These are phyloP conservation scores for Mamestra configurata DNA, from an alignment of 1,140 invertebrate genomes.

Conservation along the genomic window DNA sequence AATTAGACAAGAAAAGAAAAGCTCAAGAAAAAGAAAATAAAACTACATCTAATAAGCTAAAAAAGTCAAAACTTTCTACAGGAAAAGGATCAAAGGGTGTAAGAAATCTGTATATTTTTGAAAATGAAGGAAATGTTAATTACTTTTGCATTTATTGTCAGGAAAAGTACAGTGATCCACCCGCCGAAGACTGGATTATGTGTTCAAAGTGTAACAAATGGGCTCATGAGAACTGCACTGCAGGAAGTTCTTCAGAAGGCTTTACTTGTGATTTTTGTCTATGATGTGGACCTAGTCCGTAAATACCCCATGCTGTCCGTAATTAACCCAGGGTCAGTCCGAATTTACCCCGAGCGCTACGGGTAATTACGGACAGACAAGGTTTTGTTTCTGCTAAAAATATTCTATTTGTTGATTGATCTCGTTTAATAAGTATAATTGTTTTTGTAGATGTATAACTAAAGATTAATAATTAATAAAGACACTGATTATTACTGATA, in stretches of 20 bases:
- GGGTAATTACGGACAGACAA: conserved; percentile 57
- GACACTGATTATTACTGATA: conserved; percentile 39
- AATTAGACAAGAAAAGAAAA: too few relatives aligned
- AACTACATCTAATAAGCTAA: too few relatives aligned
- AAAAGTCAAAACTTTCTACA: conserved; percentile 41
- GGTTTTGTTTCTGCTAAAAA: conserved; percentile 58
- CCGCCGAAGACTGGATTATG: conserved; percentile 60
- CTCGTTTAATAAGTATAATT: conserved; percentile 16
- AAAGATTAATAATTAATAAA: conserved; percentile 36
- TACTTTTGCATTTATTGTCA: conserved; percentile 60
- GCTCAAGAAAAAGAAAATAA: too few relatives aligned
- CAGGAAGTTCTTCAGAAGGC: too few relatives aligned
- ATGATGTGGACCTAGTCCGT: conserved; percentile 54
- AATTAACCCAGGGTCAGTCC: conserved; percentile 51
- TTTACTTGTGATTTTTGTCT: too few relatives aligned
- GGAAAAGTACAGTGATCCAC: conserved; percentile 58
- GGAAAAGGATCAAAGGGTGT: conserved; percentile 44
- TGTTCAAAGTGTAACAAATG: conserved; percentile 58
- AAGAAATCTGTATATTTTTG: conserved; percentile 54
- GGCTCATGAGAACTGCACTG: conserved; percentile 51
- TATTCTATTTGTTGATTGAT: conserved; percentile 54
- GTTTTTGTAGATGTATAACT: conserved; percentile 28
- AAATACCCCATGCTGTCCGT: conserved; percentile 60
- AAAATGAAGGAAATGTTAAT: conserved; percentile 57
- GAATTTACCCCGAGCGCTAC: conserved; percentile 54